These are phyloP conservation scores for Cephus spinipes DNA, from an alignment of 2,888 invertebrate genomes.

Conservation along the genomic window DNA sequence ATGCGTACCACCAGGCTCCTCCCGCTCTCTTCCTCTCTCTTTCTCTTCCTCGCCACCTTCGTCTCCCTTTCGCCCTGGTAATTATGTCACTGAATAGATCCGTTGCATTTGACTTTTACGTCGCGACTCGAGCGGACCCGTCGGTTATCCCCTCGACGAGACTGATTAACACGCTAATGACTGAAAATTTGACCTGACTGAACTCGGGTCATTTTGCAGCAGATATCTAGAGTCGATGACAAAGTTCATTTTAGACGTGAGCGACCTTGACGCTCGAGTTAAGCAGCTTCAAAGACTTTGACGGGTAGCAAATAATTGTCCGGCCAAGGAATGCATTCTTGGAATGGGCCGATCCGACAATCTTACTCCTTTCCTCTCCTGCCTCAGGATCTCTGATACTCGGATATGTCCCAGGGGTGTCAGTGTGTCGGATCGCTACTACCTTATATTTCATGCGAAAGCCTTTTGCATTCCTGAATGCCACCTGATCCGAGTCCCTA, in stretches of 20 bases:
- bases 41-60: neutral
- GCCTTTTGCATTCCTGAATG: conserved; percentile 50
- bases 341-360: conserved; percentile 26
- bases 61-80: conserved; percentile 38
- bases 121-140: conserved; percentile 50
- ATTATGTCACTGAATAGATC: conserved; percentile 60
- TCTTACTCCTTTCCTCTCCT: neutral
- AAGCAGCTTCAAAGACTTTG: neutral
- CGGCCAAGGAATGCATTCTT: conserved; percentile 21
- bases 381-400: neutral
- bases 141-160: conserved; percentile 24
- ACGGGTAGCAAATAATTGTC: neutral
- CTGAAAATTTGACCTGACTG: conserved; percentile 6
- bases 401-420: conserved; percentile 24
- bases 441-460: conserved; percentile 40
- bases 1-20: conserved; percentile 40
- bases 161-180: conserved; percentile 47
- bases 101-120: conserved; percentile 60
- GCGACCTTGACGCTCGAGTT: neutral
- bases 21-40: neutral
- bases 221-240: neutral
- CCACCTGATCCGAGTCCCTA: conserved; percentile 45
- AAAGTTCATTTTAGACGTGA: neutral
- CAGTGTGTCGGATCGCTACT: conserved; percentile 39
- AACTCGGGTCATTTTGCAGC: neutral